Percentiles rank a stretch among this genome's conserved stretches.
Conservation (phyloP, 2,113 vertebrate genomes). For the Solea senegalensis region DNA sequence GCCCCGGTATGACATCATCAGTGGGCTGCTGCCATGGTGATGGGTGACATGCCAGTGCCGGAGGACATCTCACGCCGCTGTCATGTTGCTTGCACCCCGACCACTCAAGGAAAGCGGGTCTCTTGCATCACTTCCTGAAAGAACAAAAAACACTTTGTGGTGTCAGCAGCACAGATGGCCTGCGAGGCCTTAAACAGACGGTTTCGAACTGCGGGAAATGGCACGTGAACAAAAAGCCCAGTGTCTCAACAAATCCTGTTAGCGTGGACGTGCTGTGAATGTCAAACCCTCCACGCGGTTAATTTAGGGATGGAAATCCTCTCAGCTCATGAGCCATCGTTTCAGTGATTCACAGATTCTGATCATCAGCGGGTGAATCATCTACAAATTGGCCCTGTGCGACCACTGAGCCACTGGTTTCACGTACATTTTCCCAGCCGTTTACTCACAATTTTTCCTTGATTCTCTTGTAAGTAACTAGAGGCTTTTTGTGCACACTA, state of each 20-base stretch:
- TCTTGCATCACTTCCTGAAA: conserved; percentile 67
- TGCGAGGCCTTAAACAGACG: conserved; percentile 33
- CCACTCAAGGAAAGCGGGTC: conserved; percentile 40
- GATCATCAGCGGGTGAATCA: conserved; percentile 35
- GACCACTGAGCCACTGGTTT: neutral
- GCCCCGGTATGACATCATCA: conserved; percentile 21
- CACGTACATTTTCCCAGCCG: neutral
- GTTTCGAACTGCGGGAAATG: conserved; percentile 13
- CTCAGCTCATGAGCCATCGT: neutral
- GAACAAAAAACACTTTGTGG: conserved; percentile 69
- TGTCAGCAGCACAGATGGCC: conserved; percentile 42
- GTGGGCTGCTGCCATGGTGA: conserved; percentile 47
- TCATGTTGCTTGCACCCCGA: conserved; percentile 26
- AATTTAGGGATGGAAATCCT: conserved; percentile 26
- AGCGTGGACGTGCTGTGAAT: neutral
- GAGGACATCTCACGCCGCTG: conserved; percentile 49
- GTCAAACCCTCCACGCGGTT: conserved; percentile 13
- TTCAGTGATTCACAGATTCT: conserved; percentile 48
- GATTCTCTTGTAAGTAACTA: neutral
- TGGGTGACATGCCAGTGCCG: conserved; percentile 33
- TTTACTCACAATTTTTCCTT: neutral
- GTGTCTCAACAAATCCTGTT: conserved; percentile 45
- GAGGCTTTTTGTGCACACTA: too few relatives aligned
- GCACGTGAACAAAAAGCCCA: conserved; percentile 60
- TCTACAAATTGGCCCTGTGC: neutral